Base-by-base conservation (phyloP, 2,888 invertebrate genomes). In the Gari tellinella region DNA sequence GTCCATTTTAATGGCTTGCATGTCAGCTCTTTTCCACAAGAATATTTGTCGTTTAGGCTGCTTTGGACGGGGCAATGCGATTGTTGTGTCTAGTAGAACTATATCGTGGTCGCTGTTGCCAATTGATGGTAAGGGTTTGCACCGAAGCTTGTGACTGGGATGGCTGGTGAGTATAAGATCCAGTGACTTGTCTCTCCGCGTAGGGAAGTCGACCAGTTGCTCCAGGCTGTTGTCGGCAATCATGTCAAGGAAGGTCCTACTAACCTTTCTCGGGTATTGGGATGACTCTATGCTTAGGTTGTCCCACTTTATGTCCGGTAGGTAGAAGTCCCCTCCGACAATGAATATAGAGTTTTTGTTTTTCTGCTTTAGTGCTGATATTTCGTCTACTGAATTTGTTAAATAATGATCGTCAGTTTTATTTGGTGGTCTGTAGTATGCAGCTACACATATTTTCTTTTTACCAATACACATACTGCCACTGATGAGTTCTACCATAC, bases 101-200 rank as follows among this genome's bases (percentile, higher is more conserved):
- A 45, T 57, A 25, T 57, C 57, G 26, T 57, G 57, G 46, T 74
- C 73, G 45, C 64, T 67, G 15, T 65, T 68, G 2, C 60, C 55
- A 7, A 72, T 72, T 14, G 67, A 56, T 3, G 72, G 73, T 19
- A 67, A 14, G 0, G 72, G 63, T 41, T 70, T 73, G 26, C 73
- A 73, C 4, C 64, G 41, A 4, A 43, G 41, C 25, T 37, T 69
- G 25, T 60, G 69, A 38, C 52, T 56, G 5, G 70, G 70, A 26
- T 73, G 67, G 45, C 65, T 55, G 14, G 70, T 78, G 0, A 73
- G 38, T 10, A 78, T 19, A 14, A 78, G 55, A 37, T 67, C 67
- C 17, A 72, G 65, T 4, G 31, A 7, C 4, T 31, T 31, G 31
- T 31, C 31, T 31, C 31, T 31, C 31, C 31, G 4, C 10, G 31